phyloP scores from a whole-genome alignment of 2,113 vertebrate genomes.

The Tursiops truncatus region DNA sequence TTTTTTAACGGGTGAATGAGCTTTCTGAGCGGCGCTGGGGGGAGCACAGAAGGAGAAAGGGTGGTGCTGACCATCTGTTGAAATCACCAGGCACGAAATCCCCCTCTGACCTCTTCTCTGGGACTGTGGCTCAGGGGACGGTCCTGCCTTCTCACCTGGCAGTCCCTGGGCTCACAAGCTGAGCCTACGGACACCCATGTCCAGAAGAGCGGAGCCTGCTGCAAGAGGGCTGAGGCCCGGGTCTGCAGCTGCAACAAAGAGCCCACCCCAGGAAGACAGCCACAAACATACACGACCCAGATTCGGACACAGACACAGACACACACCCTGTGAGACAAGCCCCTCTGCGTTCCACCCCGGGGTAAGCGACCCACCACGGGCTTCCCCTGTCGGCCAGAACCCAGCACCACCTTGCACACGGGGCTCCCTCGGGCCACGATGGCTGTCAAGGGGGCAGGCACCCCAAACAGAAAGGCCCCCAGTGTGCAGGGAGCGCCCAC shows the following conservation, averaged over 20 bases:
- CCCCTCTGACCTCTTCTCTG: fast-evolving
- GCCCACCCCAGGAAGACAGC: not conserved
- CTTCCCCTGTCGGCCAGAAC: not conserved
- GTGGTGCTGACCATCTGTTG: not conserved
- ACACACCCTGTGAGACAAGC: conserved; percentile 34
- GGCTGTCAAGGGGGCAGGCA: not conserved
- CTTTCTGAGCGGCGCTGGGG: not conserved
- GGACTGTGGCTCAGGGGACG: fast-evolving
- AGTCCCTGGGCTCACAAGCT: not conserved
- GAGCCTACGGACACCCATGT: not conserved
- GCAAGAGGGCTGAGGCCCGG: not conserved
- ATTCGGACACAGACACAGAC: not conserved
- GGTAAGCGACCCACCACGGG: not conserved
- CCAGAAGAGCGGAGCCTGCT: not conserved
- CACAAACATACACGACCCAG: conserved; percentile 46
- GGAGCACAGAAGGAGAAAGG: too few species aligned
- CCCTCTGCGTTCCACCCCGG: conserved; percentile 19
- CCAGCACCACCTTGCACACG: conserved; percentile 47
- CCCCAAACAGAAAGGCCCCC: not conserved
- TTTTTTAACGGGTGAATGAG: fast-evolving
- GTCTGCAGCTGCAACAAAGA: not conserved
- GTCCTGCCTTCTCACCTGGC: not conserved
- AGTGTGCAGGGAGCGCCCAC: fast-evolving
- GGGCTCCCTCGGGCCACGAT: not conserved
- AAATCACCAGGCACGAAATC: fast-evolving